phyloP scores from a whole-genome alignment of 2,113 vertebrate genomes.

The Grammomys dolichurus region DNA sequence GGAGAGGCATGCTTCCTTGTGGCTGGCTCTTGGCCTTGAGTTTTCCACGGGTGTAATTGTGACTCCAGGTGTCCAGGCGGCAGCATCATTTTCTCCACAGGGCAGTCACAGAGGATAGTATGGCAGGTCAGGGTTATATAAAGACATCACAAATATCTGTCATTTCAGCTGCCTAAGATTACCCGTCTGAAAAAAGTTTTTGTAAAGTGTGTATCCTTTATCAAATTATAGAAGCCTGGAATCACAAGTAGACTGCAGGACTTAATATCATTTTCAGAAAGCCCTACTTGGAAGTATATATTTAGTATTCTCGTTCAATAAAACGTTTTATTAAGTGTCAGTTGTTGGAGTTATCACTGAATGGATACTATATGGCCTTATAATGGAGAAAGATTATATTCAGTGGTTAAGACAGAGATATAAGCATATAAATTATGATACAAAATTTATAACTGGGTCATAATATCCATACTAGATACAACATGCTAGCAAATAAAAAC shows the following conservation, averaged over 20 bases:
- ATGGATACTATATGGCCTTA: neutral
- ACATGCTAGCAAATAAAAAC: neutral
- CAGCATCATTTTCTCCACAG: slow-evolving; percentile 60
- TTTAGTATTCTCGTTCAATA: neutral
- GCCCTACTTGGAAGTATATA: neutral
- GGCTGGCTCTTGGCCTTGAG: neutral
- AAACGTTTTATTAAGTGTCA: neutral
- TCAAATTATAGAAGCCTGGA: slow-evolving; percentile 34
- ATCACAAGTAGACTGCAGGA: neutral
- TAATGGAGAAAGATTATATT: slow-evolving; percentile 30
- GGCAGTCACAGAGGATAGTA: neutral
- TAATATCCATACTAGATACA: neutral
- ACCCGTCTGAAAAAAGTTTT: slow-evolving; percentile 43
- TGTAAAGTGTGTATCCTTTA: neutral
- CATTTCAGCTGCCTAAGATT: slow-evolving; percentile 60
- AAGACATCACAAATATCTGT: slow-evolving; percentile 6
- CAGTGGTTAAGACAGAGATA: neutral
- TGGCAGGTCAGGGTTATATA: slow-evolving; percentile 37
- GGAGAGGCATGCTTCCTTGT: neutral
- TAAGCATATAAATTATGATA: slow-evolving; percentile 5
- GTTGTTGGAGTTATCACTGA: neutral
- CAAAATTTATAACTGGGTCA: neutral
- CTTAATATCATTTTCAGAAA: neutral
- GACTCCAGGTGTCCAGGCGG: slow-evolving; percentile 17
- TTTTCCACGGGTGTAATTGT: slow-evolving; percentile 46